Conservation (phyloP, 1,140 invertebrate genomes). For the Drosophila pachea region DNA sequence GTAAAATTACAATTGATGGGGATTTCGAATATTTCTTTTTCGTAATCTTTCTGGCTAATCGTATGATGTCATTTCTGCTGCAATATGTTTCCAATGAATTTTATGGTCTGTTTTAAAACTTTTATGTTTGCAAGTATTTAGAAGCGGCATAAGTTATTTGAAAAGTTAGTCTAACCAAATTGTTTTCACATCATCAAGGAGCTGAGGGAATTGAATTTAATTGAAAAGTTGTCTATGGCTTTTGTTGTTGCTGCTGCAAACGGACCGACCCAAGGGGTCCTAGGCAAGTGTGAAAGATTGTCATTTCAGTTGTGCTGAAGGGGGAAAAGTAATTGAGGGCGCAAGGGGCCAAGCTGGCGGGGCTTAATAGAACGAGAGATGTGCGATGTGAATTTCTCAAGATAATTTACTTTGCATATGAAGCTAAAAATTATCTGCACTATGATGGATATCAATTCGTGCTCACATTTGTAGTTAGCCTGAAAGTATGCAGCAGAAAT, state of each 20-base stretch:
- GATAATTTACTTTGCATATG: constrained; percentile 1
- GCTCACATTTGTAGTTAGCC: constrained; percentile 10
- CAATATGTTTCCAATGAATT: constrained; percentile 62
- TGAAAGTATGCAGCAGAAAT: constrained; percentile 46
- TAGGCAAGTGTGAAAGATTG: constrained; percentile 22
- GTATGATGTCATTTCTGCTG: constrained; percentile 19
- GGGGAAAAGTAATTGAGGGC: constrained; percentile 40
- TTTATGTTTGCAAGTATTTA: constrained; percentile 51
- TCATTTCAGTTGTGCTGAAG: neutral
- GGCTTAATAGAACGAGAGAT: neutral
- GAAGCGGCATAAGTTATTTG: constrained; percentile 69
- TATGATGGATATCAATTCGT: too few relatives aligned
- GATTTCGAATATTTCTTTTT: constrained; percentile 13
- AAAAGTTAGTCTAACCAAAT: constrained; percentile 63
- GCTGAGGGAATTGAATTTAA: constrained; percentile 46
- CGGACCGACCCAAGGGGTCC: neutral
- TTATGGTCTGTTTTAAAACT: constrained; percentile 53
- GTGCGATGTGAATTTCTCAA: constrained; percentile 13
- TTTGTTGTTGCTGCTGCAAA: constrained; percentile 2
- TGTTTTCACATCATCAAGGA: constrained; percentile 39
- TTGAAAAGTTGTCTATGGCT: constrained; percentile 58
- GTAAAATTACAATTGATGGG: constrained; percentile 27
- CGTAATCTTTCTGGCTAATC: constrained; percentile 25
- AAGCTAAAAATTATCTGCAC: too few relatives aligned
- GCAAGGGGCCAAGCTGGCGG: constrained; percentile 3